Conservation (phyloP, 2,113 vertebrate genomes). For the Glaucomys volans region DNA sequence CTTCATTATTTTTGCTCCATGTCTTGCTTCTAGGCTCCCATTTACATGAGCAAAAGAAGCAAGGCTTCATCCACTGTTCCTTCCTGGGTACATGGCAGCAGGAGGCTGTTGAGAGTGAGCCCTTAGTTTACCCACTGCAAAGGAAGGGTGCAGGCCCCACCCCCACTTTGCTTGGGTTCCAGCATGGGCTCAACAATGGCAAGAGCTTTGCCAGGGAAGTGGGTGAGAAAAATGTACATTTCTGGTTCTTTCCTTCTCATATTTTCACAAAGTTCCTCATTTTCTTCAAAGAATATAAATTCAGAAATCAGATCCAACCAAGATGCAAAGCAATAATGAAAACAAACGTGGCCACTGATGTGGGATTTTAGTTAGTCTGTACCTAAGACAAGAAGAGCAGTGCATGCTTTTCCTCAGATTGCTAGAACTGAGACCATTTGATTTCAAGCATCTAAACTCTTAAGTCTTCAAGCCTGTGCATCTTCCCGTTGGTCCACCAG, state of each 20-base stretch:
- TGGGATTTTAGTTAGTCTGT: not conserved
- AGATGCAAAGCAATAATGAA: not conserved
- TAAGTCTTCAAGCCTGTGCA: not conserved
- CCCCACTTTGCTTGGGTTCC: not conserved
- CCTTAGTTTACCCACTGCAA: accelerated
- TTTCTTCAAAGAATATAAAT: constrained; percentile 5
- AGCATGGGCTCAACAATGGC: no score
- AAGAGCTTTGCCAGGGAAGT: not conserved
- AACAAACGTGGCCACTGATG: not conserved
- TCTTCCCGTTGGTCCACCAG: constrained; percentile 45
- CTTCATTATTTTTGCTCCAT: not conserved
- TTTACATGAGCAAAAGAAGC: not conserved
- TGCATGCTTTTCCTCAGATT: not conserved
- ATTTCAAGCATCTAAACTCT: not conserved
- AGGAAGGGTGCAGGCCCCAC: accelerated
- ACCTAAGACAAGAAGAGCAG: not conserved
- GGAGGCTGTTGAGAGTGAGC: not conserved
- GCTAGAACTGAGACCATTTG: not conserved
- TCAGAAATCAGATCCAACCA: not conserved
- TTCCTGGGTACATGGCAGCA: not conserved
- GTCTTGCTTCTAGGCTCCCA: not conserved
- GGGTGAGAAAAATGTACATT: not conserved
- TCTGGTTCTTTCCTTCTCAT: not conserved
- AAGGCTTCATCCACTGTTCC: not conserved
- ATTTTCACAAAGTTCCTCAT: not conserved